Percentiles rank a stretch among this genome's conserved stretches.
These are phyloP conservation scores for Henicopernis longicauda DNA, from an alignment of 2,113 vertebrate species.

Conservation along the genomic window DNA sequence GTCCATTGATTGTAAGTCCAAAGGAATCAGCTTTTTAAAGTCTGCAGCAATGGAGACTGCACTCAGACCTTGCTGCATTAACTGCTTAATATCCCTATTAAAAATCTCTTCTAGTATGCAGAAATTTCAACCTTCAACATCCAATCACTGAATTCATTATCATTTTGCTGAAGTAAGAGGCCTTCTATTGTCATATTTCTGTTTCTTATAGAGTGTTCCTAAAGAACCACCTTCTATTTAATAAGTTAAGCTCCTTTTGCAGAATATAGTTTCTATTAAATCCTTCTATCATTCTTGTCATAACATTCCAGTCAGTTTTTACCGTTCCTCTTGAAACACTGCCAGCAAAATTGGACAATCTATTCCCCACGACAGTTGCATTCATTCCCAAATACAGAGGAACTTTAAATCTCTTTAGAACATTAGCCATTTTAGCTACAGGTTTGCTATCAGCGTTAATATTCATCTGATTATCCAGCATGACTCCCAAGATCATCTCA, in stretches of 20 bases:
- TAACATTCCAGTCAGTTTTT: not conserved
- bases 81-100: not conserved
- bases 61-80: not conserved
- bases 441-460: not conserved
- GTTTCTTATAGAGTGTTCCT: not conserved
- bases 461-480: not conserved
- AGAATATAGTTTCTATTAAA: not conserved
- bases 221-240: not conserved
- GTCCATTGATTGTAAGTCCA: not conserved
- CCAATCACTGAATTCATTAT: not conserved
- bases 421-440: not conserved
- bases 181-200: not conserved
- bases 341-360: not conserved
- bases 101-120: not conserved
- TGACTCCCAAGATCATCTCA: not conserved
- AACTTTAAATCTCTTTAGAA: not conserved
- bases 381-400: not conserved
- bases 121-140: not conserved
- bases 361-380: not conserved
- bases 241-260: not conserved
- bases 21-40: not conserved
- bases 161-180: not conserved
- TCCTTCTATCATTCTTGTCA: not conserved
- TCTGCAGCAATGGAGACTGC: not conserved
- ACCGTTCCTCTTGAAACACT: not conserved